Percentiles rank a stretch among this genome's conserved stretches.
These are phyloP conservation scores for Tiliacea citrago DNA, from an alignment of 2,888 invertebrate genomes.

Conservation along the genomic window DNA sequence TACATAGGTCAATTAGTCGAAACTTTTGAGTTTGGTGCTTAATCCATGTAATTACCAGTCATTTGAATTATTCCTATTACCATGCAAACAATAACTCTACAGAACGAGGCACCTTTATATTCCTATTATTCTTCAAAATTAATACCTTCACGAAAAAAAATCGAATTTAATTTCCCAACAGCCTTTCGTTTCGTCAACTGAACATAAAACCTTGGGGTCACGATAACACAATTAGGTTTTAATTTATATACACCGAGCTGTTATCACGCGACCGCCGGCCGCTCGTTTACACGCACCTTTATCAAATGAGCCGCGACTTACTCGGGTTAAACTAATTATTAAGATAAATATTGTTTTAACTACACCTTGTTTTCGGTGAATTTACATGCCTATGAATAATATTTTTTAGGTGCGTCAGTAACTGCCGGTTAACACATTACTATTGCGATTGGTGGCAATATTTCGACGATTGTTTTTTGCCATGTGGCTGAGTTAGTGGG, in stretches of 20 bases:
- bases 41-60: constrained; percentile 19
- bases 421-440: constrained; percentile 72
- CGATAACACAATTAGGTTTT: constrained; percentile 91
- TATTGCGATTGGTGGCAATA: constrained; percentile 71
- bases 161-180: constrained; percentile 65
- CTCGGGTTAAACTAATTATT: constrained; percentile 89
- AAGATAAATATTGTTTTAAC: constrained; percentile 89
- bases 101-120: constrained; percentile 27
- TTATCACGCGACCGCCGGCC: constrained; percentile 83
- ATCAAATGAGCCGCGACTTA: constrained; percentile 85
- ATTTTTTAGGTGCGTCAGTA: constrained; percentile 76
- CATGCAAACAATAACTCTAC: constrained; percentile 26
- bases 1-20: background rate
- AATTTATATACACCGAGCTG: constrained; percentile 88
- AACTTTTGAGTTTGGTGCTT: background rate
- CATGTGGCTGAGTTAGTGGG: constrained; percentile 62
- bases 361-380: constrained; percentile 85
- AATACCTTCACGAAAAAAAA: constrained; percentile 51
- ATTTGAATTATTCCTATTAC: constrained; percentile 20
- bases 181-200: constrained; percentile 75
- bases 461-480: constrained; percentile 67
- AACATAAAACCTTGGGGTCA: constrained; percentile 88
- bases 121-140: constrained; percentile 41
- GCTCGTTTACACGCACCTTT: constrained; percentile 86
- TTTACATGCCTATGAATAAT: constrained; percentile 80